Conservation (phyloP, 2,797 vertebrate species). For the Salarias fasciatus region DNA sequence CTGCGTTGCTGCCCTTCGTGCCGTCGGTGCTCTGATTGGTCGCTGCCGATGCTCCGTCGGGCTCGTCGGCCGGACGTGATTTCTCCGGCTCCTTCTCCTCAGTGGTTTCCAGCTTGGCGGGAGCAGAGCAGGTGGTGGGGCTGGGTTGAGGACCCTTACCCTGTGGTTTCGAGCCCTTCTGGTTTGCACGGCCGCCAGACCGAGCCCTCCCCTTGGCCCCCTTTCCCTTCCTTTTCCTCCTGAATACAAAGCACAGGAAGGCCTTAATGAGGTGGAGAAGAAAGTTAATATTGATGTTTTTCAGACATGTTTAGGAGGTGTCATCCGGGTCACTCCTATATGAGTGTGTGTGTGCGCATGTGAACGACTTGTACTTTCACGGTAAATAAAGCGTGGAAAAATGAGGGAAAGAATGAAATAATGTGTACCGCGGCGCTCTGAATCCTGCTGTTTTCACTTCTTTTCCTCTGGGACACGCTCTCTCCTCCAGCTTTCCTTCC, state of each 20-base stretch:
- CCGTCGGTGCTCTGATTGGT: constrained; percentile 35
- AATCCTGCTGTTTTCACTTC: constrained; percentile 80
- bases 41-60: constrained; percentile 31
- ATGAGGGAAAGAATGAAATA: too few relatives aligned
- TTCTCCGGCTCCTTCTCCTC: constrained; percentile 51
- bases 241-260: constrained; percentile 60
- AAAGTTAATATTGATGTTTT: constrained; percentile 18
- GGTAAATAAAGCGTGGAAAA: too few relatives aligned
- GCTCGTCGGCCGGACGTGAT: constrained; percentile 23
- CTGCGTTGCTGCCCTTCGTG: constrained; percentile 46
- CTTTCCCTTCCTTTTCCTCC: constrained; percentile 84
- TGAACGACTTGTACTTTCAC: constrained; percentile 18
- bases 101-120: constrained; percentile 39
- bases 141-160: constrained; percentile 63
- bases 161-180: constrained; percentile 66
- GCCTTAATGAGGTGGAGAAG: constrained; percentile 24
- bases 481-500: constrained; percentile 66
- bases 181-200: constrained; percentile 72
- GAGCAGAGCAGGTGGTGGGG: constrained; percentile 32
- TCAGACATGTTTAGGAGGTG: background rate
- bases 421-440: constrained; percentile 79
- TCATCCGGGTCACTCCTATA: background rate
- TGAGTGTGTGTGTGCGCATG: background rate
- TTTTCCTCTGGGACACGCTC: constrained; percentile 74
- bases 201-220: constrained; percentile 78